These are phyloP conservation scores for Procapra przewalskii DNA, from an alignment of 2,113 vertebrate species.

Conservation along the genomic window DNA sequence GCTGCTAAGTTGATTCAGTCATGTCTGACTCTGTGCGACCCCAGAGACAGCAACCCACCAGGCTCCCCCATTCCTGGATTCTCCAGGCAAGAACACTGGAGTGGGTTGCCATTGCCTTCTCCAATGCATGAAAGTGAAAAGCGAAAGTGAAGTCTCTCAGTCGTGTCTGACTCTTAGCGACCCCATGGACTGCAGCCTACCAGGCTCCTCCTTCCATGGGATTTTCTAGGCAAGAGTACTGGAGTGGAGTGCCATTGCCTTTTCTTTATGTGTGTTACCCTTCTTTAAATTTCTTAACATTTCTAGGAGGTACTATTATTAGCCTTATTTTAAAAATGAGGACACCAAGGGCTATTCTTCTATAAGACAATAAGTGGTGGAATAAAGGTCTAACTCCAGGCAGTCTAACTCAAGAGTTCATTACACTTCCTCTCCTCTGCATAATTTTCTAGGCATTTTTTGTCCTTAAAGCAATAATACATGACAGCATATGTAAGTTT, in stretches of 20 bases:
- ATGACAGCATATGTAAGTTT: not conserved
- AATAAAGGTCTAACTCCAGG: not conserved
- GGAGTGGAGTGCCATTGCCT: not conserved
- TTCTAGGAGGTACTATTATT: not conserved
- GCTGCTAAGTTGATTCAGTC: not conserved
- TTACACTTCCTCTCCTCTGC: not conserved
- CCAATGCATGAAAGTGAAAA: not conserved
- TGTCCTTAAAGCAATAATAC: not conserved
- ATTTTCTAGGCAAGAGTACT: not conserved
- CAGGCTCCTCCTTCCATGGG: not conserved
- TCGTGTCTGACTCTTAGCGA: not conserved
- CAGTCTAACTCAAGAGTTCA: not conserved
- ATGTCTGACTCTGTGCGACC: fast-evolving
- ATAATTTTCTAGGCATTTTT: not conserved
- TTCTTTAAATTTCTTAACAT: not conserved
- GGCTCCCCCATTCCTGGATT: fast-evolving
- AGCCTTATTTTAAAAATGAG: not conserved
- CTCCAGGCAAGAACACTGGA: not conserved
- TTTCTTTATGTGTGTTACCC: not conserved
- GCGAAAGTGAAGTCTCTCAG: not conserved
- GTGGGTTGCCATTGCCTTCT: not conserved
- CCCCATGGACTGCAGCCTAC: too few species aligned
- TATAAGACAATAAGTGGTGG: not conserved
- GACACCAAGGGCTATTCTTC: not conserved
- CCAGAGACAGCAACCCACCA: fast-evolving